These are phyloP conservation scores for Saimiri boliviensis DNA, from an alignment of 2,113 vertebrate genomes.

Conservation along the genomic window DNA sequence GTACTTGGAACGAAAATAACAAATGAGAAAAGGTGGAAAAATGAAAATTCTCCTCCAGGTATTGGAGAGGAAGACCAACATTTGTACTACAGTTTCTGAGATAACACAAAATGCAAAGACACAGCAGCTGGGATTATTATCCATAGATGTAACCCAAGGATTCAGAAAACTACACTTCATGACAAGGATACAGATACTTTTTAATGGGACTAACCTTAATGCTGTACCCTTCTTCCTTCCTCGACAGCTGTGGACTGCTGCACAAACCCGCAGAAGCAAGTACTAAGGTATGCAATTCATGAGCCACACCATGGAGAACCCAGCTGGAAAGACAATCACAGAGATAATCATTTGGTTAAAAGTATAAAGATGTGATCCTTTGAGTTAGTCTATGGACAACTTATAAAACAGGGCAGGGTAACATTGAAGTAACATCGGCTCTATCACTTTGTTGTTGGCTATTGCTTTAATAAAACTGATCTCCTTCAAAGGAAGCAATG, in stretches of 20 bases:
- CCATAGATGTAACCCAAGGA: not conserved
- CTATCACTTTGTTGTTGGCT: not conserved
- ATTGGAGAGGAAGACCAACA: accelerated
- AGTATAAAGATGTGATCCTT: not conserved
- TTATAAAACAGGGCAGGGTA: not conserved
- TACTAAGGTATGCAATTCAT: not conserved
- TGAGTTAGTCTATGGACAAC: not conserved
- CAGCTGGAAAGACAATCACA: not conserved
- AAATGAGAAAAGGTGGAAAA: not conserved
- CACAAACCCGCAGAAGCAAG: not conserved
- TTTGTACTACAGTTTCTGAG: not conserved
- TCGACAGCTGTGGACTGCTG: accelerated
- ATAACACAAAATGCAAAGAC: not conserved
- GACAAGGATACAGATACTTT: not conserved
- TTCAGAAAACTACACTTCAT: not conserved
- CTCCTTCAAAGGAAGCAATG: not conserved
- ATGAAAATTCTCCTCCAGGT: not conserved
- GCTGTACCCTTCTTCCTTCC: not conserved
- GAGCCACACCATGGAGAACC: not conserved
- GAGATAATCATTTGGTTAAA: not conserved
- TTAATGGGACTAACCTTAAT: not conserved
- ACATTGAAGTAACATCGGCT: no score
- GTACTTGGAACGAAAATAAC: not conserved
- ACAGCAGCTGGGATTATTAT: accelerated
- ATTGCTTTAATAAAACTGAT: not conserved